These are phyloP conservation scores for Podiceps cristatus DNA, from an alignment of 2,113 vertebrate species.

Conservation along the genomic window DNA sequence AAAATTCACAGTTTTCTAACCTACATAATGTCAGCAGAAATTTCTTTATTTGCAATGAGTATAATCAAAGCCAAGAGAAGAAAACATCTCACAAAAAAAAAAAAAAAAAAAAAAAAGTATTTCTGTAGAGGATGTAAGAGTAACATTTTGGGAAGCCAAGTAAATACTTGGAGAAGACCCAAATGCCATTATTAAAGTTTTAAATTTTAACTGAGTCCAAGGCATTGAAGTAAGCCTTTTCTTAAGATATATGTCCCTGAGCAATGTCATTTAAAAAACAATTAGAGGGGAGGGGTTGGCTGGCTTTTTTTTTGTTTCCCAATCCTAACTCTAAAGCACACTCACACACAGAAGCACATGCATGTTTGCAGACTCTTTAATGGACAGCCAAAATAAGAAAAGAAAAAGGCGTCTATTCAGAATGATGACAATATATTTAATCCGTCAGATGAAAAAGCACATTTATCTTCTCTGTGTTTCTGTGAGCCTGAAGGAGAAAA, in stretches of 20 bases:
- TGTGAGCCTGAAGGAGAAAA: not conserved
- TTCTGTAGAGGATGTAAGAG: not conserved
- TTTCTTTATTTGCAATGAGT: not conserved
- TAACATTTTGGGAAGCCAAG: not conserved
- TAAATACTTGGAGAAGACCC: not conserved
- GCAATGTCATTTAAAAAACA: not conserved
- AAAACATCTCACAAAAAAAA: not conserved
- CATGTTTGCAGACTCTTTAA: not conserved
- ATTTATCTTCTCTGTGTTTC: not conserved
- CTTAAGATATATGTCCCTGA: not conserved
- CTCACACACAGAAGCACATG: not conserved
- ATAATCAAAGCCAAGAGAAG: not conserved
- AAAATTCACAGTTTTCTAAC: constrained; percentile 39
- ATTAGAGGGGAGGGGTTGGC: not conserved
- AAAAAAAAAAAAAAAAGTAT: not conserved
- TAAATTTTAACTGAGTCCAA: not conserved
- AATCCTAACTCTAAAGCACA: not conserved
- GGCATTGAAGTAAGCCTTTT: not conserved
- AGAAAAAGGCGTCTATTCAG: not conserved
- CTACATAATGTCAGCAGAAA: constrained; percentile 13
- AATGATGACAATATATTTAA: not conserved
- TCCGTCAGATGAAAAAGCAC: not conserved
- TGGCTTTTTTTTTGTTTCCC: not conserved
- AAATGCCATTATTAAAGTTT: not conserved
- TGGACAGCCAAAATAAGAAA: not conserved